phyloP scores from a whole-genome alignment of 2,113 vertebrate species.

The Istiophorus platypterus region DNA sequence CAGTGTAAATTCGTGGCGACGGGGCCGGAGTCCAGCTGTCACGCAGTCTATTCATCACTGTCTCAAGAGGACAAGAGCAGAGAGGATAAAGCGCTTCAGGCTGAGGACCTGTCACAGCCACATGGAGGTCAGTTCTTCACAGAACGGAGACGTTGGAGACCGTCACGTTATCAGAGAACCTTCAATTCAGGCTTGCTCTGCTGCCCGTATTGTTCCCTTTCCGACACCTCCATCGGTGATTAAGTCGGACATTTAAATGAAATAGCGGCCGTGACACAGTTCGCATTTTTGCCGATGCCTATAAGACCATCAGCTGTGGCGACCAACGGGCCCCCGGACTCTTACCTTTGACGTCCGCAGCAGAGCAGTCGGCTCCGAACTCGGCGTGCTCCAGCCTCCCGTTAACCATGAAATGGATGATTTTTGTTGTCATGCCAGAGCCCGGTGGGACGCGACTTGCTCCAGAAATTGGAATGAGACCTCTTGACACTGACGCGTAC shows the following conservation, averaged over 20 bases:
- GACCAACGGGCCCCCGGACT: no score
- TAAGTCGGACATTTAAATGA: neutral
- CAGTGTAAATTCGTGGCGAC: no score
- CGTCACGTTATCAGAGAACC: neutral
- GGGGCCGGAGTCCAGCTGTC: neutral
- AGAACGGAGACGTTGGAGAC: neutral
- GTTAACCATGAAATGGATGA: slow-evolving; percentile 73
- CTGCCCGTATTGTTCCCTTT: neutral
- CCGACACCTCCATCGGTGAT: neutral
- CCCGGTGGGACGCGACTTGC: slow-evolving; percentile 6
- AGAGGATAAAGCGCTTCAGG: slow-evolving; percentile 3
- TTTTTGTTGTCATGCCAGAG: slow-evolving; percentile 65
- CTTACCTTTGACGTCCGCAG: slow-evolving; percentile 76
- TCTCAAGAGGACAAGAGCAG: neutral
- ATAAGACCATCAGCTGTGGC: neutral
- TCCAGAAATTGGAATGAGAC: slow-evolving; percentile 16
- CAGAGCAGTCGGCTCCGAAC: slow-evolving; percentile 61
- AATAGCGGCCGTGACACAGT: no score
- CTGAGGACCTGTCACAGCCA: slow-evolving; percentile 61
- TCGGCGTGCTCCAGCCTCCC: slow-evolving; percentile 73
- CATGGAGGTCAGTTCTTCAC: slow-evolving; percentile 31
- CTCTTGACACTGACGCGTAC: slow-evolving; percentile 19
- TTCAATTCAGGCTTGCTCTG: neutral
- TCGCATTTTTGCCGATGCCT: neutral
- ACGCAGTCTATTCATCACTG: slow-evolving; percentile 9